Base-by-base conservation (phyloP, 2,113 vertebrate genomes). In the Strix aluco region DNA sequence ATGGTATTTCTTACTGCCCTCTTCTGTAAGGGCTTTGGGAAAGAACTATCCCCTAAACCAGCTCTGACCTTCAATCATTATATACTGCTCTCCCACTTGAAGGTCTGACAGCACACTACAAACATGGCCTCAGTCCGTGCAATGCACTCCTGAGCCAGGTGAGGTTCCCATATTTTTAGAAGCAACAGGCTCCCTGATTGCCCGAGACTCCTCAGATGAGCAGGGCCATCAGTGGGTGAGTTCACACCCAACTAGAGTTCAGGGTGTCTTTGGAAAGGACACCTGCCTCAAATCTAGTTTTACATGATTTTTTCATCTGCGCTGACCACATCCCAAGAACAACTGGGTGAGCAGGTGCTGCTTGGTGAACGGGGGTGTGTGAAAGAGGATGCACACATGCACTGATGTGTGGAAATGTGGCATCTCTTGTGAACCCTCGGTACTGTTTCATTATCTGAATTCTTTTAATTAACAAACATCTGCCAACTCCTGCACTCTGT, bases 401-500 rank as follows among this genome's bases (percentile, higher is more conserved):
- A 67, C 92, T 72, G 71, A 51, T 8, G 6, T 72, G 81, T 81
- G 91, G 62, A 93, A 92, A 85, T 81, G 66, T 66, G 63, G 49
- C 75, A 92, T 79, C 89, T 95, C 66, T 84, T 36, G 84, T 90
- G 88, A 97, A 91, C 93, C 57, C 81, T 82, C 9, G 0, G 73
- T 92, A 87, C 86, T 59, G 75, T 97, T 97, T 95, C 95, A 96
- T 96, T 97, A 98, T 97, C 96, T 97, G 97, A 96, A 97, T 97
- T 97, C 97, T 97, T 98, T 96, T 97, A 97, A 98, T 98, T 98
- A 98, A 95, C 96, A 98, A 98, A 97, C 97, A 98, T 96, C 97
- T 98, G 98, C 95, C 97, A 98, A 70, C 96, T 97, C 86, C 92
- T 95, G 94, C 90, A 90, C 88, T 95, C 90, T 95, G 85, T 92